phyloP scores from a whole-genome alignment of 2,888 invertebrate species.

The Nasonia oneida region DNA sequence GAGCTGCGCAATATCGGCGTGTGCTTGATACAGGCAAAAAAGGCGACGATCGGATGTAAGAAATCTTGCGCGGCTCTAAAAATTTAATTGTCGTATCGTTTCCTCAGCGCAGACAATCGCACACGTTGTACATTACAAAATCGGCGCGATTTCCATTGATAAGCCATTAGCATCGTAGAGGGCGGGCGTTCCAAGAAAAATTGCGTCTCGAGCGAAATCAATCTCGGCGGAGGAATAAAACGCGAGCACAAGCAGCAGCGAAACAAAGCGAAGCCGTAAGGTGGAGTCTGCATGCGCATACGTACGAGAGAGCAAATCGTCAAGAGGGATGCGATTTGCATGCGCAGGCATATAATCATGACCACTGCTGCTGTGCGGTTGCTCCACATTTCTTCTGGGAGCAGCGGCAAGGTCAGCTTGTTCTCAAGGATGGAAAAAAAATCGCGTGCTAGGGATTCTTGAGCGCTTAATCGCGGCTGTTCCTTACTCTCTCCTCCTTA shows the following conservation, averaged over 20 bases:
- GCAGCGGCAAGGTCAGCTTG: slow-evolving; percentile 69
- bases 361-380: slow-evolving; percentile 56
- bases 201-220: background rate
- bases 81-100: no score
- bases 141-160: background rate
- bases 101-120: background rate
- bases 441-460: slow-evolving; percentile 59
- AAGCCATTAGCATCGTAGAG: background rate
- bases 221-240: background rate
- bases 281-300: background rate
- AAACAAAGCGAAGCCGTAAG: background rate
- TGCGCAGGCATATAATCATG: slow-evolving; percentile 59
- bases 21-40: background rate
- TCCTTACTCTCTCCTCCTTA: slow-evolving; percentile 31
- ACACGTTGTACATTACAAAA: background rate
- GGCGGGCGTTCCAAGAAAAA: slow-evolving; percentile 3
- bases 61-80: no score
- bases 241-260: background rate
- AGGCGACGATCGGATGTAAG: no score
- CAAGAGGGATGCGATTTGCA: slow-evolving; percentile 69
- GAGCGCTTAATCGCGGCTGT: slow-evolving; percentile 65
- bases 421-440: slow-evolving; percentile 72
- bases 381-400: slow-evolving; percentile 70
- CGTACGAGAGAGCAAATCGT: slow-evolving; percentile 24
- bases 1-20: background rate